phyloP scores from a whole-genome alignment of 2,888 invertebrate species.

The Autographa gamma region DNA sequence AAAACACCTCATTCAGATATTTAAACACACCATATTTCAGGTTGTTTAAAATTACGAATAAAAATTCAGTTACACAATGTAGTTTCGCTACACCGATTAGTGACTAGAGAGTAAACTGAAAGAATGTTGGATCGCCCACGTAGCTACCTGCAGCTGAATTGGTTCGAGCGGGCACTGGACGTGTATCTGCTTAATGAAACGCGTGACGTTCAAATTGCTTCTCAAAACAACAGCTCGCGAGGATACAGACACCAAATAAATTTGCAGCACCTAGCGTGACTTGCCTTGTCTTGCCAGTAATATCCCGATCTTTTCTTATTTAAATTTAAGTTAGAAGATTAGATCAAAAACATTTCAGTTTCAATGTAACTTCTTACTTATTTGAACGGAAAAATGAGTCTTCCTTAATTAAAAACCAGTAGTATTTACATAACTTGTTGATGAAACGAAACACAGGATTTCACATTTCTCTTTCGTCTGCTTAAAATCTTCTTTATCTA shows the following conservation, averaged over 20 bases:
- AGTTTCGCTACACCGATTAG: constrained; percentile 12
- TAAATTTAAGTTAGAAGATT: constrained; percentile 29
- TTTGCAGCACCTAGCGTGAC: constrained; percentile 20
- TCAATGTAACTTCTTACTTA: constrained; percentile 28
- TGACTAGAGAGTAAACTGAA: constrained; percentile 17
- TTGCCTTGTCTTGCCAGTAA: constrained; percentile 13
- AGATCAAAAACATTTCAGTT: constrained; percentile 16
- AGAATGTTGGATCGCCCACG: constrained; percentile 23
- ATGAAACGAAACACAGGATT: not conserved
- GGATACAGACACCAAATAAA: constrained; percentile 35
- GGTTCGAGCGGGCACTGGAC: constrained; percentile 21
- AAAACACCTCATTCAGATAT: constrained; percentile 53
- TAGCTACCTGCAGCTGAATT: constrained; percentile 33
- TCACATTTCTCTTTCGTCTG: not conserved
- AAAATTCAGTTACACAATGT: constrained; percentile 31
- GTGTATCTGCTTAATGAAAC: constrained; percentile 41
- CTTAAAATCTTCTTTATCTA: not conserved
- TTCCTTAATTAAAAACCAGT: not conserved
- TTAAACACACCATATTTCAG: constrained; percentile 39
- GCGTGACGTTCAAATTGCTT: constrained; percentile 21
- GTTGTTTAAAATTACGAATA: constrained; percentile 32
- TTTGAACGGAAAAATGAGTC: constrained; percentile 26
- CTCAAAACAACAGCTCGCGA: constrained; percentile 21
- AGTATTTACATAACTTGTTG: not conserved
- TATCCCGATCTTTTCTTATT: constrained; percentile 30